Percentiles rank a stretch among this genome's conserved stretches.
Evolutionary conservation across 2,797 vertebrate genomes (phyloP).

Genomic region (Simalia tracyae): DNA sequence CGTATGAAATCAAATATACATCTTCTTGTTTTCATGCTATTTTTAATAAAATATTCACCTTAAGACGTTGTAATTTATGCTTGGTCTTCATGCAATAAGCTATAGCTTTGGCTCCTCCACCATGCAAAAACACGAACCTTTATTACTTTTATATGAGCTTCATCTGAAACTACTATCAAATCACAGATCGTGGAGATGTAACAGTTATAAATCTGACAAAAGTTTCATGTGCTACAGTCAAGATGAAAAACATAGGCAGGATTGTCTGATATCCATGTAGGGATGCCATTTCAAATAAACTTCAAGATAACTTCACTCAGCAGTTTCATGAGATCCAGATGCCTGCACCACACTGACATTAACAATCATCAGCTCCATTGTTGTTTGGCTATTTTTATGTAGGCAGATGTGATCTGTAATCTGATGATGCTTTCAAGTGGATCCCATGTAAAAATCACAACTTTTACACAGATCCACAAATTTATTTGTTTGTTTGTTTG

Average conservation of each 20-base stretch:
- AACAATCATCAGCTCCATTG: neutral
- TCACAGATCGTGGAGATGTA: neutral
- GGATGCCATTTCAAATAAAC: neutral
- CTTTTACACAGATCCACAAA: neutral
- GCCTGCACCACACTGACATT: neutral
- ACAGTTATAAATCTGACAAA: neutral
- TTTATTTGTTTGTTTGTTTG: too few relatives aligned
- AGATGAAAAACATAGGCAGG: neutral
- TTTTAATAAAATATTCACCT: neutral
- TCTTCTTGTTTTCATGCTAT: neutral
- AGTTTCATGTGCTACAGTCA: neutral
- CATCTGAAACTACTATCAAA: neutral
- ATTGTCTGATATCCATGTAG: neutral
- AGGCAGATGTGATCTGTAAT: neutral
- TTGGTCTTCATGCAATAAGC: neutral
- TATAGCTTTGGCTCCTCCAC: neutral
- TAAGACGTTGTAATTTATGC: neutral
- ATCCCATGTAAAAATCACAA: neutral
- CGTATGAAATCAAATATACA: neutral
- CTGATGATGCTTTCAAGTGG: neutral
- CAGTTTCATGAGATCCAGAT: neutral
- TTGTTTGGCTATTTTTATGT: too few relatives aligned
- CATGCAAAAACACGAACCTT: neutral
- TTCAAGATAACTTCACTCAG: neutral
- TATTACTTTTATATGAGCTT: neutral